A percentile compares a stretch with the other conserved stretches of the same genome.
phyloP scores from a whole-genome alignment of 2,888 invertebrate species.

The Panopea generosa region DNA sequence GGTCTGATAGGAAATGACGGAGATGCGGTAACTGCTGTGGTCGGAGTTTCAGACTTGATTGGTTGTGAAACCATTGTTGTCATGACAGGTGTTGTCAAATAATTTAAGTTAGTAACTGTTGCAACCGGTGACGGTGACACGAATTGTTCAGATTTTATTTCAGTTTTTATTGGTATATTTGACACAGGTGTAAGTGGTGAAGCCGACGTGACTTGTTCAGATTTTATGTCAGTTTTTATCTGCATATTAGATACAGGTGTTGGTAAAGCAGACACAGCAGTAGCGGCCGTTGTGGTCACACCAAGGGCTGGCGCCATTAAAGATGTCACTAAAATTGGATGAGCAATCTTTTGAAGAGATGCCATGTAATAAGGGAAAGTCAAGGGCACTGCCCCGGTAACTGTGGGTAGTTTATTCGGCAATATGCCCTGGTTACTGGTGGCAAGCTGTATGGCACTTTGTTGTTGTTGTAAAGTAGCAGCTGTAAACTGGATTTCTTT shows the following conservation, averaged over 20 bases:
- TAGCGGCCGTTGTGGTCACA: constrained; percentile 30
- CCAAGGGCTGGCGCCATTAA: constrained; percentile 56
- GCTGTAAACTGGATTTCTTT: constrained; percentile 21
- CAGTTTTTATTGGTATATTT: too few relatives aligned
- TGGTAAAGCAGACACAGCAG: background rate
- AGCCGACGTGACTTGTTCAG: too few relatives aligned
- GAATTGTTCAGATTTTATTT: too few relatives aligned
- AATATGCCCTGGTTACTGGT: constrained; percentile 1
- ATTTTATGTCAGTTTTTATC: too few relatives aligned
- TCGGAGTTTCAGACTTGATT: background rate
- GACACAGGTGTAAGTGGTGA: constrained; percentile 13
- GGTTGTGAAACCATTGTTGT: constrained; percentile 27
- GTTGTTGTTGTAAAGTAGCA: constrained; percentile 2
- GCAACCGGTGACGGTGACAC: constrained; percentile 1
- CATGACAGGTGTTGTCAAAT: constrained; percentile 38
- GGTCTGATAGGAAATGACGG: constrained; percentile 50
- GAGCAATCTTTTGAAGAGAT: constrained; percentile 59
- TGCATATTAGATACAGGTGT: constrained; percentile 7
- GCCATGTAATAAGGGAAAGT: constrained; percentile 54
- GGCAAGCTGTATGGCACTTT: constrained; percentile 14
- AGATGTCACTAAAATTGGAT: constrained; percentile 66
- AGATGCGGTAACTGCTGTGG: constrained; percentile 25
- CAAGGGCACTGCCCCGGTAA: constrained; percentile 23
- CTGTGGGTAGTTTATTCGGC: constrained; percentile 1
- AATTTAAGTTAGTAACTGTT: constrained; percentile 25